Conservation (phyloP, 2,113 vertebrate species). For the Upupa epops region DNA sequence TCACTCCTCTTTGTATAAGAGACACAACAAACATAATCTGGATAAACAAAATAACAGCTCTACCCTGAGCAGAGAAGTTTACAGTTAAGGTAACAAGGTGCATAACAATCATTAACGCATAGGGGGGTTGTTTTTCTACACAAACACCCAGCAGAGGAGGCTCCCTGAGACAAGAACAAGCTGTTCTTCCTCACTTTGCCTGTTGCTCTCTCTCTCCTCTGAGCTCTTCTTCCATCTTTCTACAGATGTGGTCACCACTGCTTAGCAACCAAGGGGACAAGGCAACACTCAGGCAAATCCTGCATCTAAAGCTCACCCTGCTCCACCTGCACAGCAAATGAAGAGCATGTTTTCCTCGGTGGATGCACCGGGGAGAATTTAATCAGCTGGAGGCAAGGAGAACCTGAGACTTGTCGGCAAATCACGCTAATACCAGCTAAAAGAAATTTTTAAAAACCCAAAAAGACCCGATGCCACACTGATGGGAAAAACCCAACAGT, state of each 20-base stretch:
- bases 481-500: background rate
- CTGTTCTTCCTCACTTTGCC: background rate
- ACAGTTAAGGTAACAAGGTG: background rate
- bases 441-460: too few relatives aligned
- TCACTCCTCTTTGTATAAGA: background rate
- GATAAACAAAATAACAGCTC: background rate
- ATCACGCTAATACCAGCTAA: rapidly evolving
- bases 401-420: background rate
- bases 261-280: conserved; percentile 46
- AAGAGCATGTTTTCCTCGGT: background rate
- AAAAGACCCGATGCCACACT: too few relatives aligned
- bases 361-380: background rate
- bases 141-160: background rate
- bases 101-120: rapidly evolving
- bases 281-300: background rate
- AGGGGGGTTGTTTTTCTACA: background rate
- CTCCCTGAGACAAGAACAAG: background rate
- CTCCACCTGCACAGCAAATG: background rate
- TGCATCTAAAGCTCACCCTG: background rate
- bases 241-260: conserved; percentile 9
- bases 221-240: background rate
- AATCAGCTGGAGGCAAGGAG: background rate
- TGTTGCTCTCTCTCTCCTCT: background rate
- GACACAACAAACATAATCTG: background rate
- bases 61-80: rapidly evolving